Base-by-base conservation (phyloP, 2,888 invertebrate genomes). In the Achlya flavicornis region DNA sequence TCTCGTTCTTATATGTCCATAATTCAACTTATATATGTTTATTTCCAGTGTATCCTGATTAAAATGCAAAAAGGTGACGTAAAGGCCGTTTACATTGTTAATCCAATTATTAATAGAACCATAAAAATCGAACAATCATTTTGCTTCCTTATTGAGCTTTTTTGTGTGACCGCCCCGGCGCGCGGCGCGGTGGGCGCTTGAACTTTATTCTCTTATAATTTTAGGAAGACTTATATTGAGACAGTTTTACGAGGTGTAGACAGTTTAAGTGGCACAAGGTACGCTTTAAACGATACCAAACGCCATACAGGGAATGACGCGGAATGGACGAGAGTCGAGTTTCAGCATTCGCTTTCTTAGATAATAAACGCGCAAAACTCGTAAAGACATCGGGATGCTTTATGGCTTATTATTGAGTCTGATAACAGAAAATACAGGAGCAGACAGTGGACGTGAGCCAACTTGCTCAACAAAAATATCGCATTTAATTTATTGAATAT, bases 401-500 rank as follows among this genome's bases (percentile, higher is more conserved):
- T 82, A 86, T 84, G 76, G 74, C 78, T 79, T 83, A 82, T 83
- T 86, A 84, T 81, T 77, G 75, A 76, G 77, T 79, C 73, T 83
- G 81, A 87, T 87, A 88, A 81, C 85, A 80, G 78, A 83, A 83
- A 81, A 78, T 83, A 78, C 85, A 85, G 85, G 76, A 84, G 79
- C 81, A 83, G 81, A 80, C 83, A 84, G 85, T 92, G 93, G 93
- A 86, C 81, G 73, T 66, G 85, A 88, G 93, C 93, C 93, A 93
- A 92, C 77, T 84, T 85, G 81, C 79, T 80, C 83, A 84, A 89
- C 88, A 89, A 91, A 92, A 93, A 93, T 93, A 92, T 89, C 90
- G 81, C 87, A 81, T 87, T 88, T 91, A 92, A 93, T 90, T 93
- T 92, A 92, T 93, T 87, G 80, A 79, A 79, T 87, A 89, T 86